A percentile compares a stretch with the other conserved stretches of the same genome.
phyloP scores from a whole-genome alignment of 2,888 invertebrate species.

The Synanthedon tipuliformis region DNA sequence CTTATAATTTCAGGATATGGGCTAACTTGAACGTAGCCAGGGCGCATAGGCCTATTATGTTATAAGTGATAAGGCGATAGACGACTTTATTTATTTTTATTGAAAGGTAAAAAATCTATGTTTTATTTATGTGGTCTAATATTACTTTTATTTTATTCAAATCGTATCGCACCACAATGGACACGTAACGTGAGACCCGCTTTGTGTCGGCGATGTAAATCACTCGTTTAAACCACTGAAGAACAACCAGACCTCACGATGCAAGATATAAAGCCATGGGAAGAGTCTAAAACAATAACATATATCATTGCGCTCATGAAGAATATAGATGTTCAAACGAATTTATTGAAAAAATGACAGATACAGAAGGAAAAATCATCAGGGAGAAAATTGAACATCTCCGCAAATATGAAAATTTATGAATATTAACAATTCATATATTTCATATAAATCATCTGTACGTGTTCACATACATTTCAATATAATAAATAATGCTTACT shows the following conservation, averaged over 20 bases:
- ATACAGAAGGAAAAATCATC: too few species aligned
- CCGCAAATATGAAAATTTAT: not conserved
- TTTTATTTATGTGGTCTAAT: too few species aligned
- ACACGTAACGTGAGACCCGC: conserved; percentile 20
- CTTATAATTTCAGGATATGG: too few species aligned
- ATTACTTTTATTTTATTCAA: conserved; percentile 13
- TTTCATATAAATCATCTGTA: not conserved
- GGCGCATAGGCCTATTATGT: too few species aligned
- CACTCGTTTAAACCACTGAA: conserved; percentile 25
- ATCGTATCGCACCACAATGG: conserved; percentile 28
- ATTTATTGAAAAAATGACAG: too few species aligned
- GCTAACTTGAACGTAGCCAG: too few species aligned
- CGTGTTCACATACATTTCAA: too few species aligned
- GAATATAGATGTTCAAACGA: not conserved
- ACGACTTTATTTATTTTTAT: too few species aligned
- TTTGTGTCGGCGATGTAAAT: conserved; percentile 32
- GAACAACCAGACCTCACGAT: conserved; percentile 10
- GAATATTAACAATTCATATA: not conserved
- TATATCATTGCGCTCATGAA: not conserved
- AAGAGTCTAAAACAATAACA: not conserved
- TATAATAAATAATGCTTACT: too few species aligned
- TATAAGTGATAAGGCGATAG: too few species aligned
- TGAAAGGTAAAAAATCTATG: too few species aligned
- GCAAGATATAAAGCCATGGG: conserved; percentile 2
- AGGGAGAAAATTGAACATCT: too few species aligned